These are phyloP conservation scores for Frankliniella fusca DNA, from an alignment of 2,888 invertebrate species.

Conservation along the genomic window DNA sequence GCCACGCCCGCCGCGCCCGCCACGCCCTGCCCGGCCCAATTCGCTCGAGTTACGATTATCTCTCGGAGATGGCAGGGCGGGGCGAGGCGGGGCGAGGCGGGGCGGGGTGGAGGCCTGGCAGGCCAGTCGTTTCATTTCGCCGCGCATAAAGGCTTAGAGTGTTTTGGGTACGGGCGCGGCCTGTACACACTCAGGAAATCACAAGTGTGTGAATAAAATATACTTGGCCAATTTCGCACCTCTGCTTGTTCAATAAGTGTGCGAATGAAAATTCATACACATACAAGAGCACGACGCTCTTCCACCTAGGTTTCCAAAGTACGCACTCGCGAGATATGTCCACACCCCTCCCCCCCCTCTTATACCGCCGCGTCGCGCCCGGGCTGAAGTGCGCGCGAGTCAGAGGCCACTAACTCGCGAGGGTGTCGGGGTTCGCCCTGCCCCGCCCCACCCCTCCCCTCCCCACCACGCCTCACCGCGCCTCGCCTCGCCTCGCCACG, in stretches of 20 bases:
- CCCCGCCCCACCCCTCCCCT: not conserved
- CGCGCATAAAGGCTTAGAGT: not conserved
- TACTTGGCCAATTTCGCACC: no score
- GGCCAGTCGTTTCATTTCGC: not conserved
- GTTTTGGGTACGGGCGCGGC: not conserved
- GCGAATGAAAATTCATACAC: no score
- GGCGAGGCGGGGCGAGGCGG: no score
- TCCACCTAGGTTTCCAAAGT: no score
- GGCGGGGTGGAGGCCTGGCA: not conserved
- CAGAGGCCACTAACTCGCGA: not conserved
- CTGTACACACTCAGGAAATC: no score
- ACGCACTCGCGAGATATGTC: no score
- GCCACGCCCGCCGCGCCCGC: not conserved
- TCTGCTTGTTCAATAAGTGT: no score
- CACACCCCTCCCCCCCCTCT: no score
- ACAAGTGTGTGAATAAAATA: not conserved
- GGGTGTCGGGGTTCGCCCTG: not conserved
- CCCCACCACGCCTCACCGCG: not conserved
- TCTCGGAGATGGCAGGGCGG: not conserved
- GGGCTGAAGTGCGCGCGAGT: no score
- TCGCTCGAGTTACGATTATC: constrained; percentile 18
- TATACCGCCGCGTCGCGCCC: no score
- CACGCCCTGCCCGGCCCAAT: not conserved
- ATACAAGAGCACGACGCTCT: no score
- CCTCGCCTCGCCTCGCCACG: not conserved